Conservation (phyloP, 1,140 invertebrate genomes). For the Agrypnia vestita region DNA sequence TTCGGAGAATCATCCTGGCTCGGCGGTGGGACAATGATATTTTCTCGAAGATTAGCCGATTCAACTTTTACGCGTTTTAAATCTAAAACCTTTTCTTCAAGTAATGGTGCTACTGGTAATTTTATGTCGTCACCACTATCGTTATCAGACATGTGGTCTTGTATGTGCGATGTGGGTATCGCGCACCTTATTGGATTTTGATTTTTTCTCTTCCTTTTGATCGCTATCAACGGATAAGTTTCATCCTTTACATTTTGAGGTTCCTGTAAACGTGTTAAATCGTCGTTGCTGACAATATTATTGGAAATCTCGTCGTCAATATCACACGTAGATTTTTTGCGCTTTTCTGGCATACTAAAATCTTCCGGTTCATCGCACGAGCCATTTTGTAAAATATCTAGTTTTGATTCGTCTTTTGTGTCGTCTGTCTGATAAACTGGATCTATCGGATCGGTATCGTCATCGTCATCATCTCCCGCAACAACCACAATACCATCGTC, state of each 20-base stretch:
- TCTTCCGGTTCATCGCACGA: conserved; percentile 73
- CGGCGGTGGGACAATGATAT: neutral
- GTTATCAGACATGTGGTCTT: conserved; percentile 51
- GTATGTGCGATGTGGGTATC: conserved; percentile 65
- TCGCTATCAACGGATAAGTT: conserved; percentile 47
- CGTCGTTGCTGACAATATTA: conserved; percentile 83
- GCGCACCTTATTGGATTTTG: conserved; percentile 91
- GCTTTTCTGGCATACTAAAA: conserved; percentile 77
- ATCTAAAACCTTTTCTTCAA: conserved; percentile 64
- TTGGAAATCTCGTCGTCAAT: conserved; percentile 80
- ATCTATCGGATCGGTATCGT: conserved; percentile 73
- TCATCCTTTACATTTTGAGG: conserved; percentile 73
- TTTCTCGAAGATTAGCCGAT: conserved; percentile 59
- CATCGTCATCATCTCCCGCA: conserved; percentile 78
- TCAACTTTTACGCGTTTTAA: conserved; percentile 70
- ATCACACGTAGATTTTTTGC: conserved; percentile 72
- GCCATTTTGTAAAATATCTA: conserved; percentile 61
- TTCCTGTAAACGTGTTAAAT: conserved; percentile 77
- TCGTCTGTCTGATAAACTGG: conserved; percentile 68
- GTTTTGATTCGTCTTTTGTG: conserved; percentile 59
- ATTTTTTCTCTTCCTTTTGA: conserved; percentile 89
- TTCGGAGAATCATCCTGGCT: conserved; percentile 63
- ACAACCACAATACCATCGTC: conserved; percentile 78
- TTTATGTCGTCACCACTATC: conserved; percentile 54
- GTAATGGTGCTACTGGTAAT: conserved; percentile 45